Evolutionary conservation across 1,140 invertebrate species (phyloP), one percentile per base, ranked within the genome.

Genomic region (Drosophila bipectinata): DNA sequence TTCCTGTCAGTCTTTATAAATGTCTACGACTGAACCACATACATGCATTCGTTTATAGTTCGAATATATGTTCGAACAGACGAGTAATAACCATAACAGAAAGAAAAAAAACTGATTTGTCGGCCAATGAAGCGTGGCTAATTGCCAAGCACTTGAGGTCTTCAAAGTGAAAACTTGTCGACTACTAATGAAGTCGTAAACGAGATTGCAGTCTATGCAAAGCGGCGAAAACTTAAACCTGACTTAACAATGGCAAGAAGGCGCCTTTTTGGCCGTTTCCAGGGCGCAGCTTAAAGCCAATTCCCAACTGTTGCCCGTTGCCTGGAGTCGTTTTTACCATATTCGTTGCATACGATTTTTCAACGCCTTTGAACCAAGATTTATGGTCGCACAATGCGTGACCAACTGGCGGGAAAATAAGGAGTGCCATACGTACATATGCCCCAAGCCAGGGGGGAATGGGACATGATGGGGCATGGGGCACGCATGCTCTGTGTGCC

Each of bases 1-100:
- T 87, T 87, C 83, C 82, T 88, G 82, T 87, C 82, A 87, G 72
- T 82, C 83, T 76, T 72, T 68, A 87, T 88, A 67, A 82, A 72
- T 59, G 66, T 55, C 49, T 72, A 68, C 57, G 69, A 67, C 76
- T 76, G 64, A 54, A 58, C 41, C 56, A 61, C 52, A 77, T 28
- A 28, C 60, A 39, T 26, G 44, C 21, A 63, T 28, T 28, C 5
- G 6, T 28, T 5, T 7, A 28, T 10, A 34, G 34, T 12, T 28
- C 15, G 15, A 44, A 44, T 21, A 32, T 3, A 60, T 21, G 18
- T 12, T 47, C 32, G 53, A 55, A 44, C 39, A 54, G 21, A 21
- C 26, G 49, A 48, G 37, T 64, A 71, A 79, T 63, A 75, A 64
- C 60, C 55, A 61, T 63, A 48, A 59, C 60, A 60, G 10, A 37